Percentiles rank a stretch among this genome's conserved stretches.
phyloP scores from a whole-genome alignment of 30 jellyfish, hydroid and myxozoan species.

The Pseudorhiza aurosa region DNA sequence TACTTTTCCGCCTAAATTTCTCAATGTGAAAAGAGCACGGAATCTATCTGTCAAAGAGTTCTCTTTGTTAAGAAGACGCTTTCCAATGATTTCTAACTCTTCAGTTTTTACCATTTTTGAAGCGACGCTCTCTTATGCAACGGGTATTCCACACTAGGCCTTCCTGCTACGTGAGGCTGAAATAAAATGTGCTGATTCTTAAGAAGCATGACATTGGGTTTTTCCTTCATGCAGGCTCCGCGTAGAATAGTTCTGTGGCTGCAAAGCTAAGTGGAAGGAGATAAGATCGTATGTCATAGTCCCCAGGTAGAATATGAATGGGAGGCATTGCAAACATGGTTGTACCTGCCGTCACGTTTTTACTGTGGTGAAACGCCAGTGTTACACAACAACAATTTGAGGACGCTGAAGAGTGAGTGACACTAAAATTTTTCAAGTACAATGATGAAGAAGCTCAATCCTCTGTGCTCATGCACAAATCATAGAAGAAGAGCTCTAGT shows the following conservation, averaged over 20 bases:
- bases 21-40: conserved; percentile 86
- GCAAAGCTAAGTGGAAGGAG: no score
- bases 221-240: no score
- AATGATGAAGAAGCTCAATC: neutral
- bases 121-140: neutral
- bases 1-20: conserved; percentile 67
- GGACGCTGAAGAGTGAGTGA: no score
- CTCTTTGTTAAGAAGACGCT: conserved; percentile 48
- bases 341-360: no score
- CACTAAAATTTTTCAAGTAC: no score
- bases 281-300: no score
- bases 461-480: neutral
- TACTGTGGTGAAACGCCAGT: no score
- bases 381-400: no score
- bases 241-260: no score
- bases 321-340: no score
- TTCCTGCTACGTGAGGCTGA: neutral
- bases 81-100: conserved; percentile 48
- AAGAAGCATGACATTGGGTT: no score
- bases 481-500: neutral
- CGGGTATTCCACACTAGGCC: neutral
- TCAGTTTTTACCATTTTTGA: conserved; percentile 39
- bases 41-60: conserved; percentile 81
- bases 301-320: no score
- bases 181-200: neutral